These are phyloP conservation scores for Macrosiphum euphorbiae DNA, from an alignment of 2,888 invertebrate genomes.

Conservation along the genomic window DNA sequence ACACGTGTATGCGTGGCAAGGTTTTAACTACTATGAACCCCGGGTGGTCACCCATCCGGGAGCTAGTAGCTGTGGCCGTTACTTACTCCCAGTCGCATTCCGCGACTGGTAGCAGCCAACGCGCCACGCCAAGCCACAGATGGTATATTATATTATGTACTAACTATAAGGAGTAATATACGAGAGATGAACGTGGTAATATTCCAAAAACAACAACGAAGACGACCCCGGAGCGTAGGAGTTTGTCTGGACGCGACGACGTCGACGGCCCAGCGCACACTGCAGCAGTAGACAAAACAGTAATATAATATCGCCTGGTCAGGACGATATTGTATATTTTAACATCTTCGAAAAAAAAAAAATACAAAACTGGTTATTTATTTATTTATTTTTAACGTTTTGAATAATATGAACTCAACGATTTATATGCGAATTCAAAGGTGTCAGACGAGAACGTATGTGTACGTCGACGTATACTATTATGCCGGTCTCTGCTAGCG, in stretches of 20 bases:
- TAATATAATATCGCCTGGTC: neutral
- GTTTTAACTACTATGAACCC: too few species aligned
- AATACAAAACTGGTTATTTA: constrained; percentile 16
- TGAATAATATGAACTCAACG: neutral
- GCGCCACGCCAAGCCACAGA: too few species aligned
- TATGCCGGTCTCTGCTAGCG: neutral
- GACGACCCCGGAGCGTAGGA: constrained; percentile 18
- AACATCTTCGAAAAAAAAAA: neutral
- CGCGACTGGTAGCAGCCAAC: too few species aligned
- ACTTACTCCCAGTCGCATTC: too few species aligned
- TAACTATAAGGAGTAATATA: neutral
- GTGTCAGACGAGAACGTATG: neutral
- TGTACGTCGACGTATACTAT: neutral
- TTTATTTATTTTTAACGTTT: neutral
- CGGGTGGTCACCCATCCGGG: too few species aligned
- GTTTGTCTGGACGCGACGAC: neutral
- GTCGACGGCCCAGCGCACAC: neutral
- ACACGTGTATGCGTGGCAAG: too few species aligned
- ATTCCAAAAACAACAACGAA: neutral
- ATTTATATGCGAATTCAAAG: constrained; percentile 35
- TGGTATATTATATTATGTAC: too few species aligned
- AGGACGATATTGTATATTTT: neutral
- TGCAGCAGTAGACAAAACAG: neutral
- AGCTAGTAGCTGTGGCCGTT: too few species aligned
- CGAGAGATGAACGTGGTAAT: neutral